Evolutionary conservation across 2,888 invertebrate genomes (phyloP), one percentile per base, ranked within the genome.

Genomic region (Clanis bilineata): DNA sequence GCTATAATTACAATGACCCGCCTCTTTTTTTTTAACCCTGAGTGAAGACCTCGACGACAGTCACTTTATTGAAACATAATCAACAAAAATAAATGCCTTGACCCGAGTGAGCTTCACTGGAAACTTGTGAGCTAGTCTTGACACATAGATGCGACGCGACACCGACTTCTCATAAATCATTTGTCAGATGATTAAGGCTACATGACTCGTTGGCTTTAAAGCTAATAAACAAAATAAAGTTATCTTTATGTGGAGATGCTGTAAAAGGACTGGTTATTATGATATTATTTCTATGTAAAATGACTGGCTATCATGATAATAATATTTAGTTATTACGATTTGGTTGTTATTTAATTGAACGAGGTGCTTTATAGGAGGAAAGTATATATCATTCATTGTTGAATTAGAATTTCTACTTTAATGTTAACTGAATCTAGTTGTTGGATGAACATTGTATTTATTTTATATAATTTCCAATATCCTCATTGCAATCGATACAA

Each of bases 81-180:
- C 67, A 70, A 76, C 71, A 73, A 77, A 79, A 76, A 72, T 66
- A 61, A 63, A 58, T 64, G 62, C 80, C 82, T 81, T 82, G 82
- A 79, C 80, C 77, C 59, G 67, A 69, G 65, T 64, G 64, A 64
- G 67, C 58, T 72, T 70, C 62, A 64, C 63, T 64, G 60, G 64
- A 69, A 64, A 39, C 68, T 68, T 63, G 62, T 64, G 68, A 72
- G 70, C 67, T 66, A 28, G 69, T 72, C 74, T 63, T 76, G 81
- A 80, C 78, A 76, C 76, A 66, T 72, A 72, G 74, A 64, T 71
- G 69, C 58, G 70, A 72, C 67, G 69, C 58, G 70, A 72, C 67
- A 70, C 69, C 66, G 64, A 72, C 66, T 68, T 69, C 68, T 66
- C 65, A 69, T 70, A 70, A 68, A 75, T 73, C 72, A 72, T 68